Conservation (phyloP, 2,797 vertebrate genomes). For the Furcifer pardalis region DNA sequence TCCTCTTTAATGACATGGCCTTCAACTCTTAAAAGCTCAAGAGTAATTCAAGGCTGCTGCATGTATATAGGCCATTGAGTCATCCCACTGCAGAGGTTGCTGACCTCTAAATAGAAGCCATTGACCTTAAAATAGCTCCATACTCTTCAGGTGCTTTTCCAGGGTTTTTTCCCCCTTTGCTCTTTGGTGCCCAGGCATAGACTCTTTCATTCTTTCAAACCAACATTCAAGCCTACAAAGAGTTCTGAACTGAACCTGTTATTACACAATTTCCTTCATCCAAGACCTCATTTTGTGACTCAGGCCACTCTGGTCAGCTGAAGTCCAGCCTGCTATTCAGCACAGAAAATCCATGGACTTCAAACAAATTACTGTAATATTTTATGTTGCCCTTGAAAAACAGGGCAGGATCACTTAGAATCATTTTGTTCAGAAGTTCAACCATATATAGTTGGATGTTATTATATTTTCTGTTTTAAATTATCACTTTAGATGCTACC, state of each 20-base stretch:
- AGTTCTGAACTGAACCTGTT: not conserved
- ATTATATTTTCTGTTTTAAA: too few species aligned
- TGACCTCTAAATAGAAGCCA: constrained; percentile 29
- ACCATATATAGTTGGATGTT: too few species aligned
- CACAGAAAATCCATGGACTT: not conserved
- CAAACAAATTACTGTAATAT: not conserved
- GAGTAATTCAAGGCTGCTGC: constrained; percentile 32
- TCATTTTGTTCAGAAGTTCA: not conserved
- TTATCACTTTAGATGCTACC: too few species aligned
- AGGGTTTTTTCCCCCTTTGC: not conserved
- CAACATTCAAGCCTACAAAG: not conserved
- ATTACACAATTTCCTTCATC: not conserved
- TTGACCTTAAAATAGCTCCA: constrained; percentile 20
- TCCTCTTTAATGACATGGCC: constrained; percentile 28
- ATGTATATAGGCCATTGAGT: not conserved
- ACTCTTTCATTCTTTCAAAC: not conserved
- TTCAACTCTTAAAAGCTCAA: constrained; percentile 31
- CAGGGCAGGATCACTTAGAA: not conserved
- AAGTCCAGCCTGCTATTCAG: not conserved
- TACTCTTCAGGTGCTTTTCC: not conserved
- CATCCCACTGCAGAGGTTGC: constrained; percentile 15
- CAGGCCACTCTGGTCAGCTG: not conserved
- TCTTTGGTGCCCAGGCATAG: accelerated
- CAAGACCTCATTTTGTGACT: not conserved
- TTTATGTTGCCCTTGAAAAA: not conserved